Base-by-base conservation (phyloP, 2,797 vertebrate species). In the Typhlichthys eigenmanni region DNA sequence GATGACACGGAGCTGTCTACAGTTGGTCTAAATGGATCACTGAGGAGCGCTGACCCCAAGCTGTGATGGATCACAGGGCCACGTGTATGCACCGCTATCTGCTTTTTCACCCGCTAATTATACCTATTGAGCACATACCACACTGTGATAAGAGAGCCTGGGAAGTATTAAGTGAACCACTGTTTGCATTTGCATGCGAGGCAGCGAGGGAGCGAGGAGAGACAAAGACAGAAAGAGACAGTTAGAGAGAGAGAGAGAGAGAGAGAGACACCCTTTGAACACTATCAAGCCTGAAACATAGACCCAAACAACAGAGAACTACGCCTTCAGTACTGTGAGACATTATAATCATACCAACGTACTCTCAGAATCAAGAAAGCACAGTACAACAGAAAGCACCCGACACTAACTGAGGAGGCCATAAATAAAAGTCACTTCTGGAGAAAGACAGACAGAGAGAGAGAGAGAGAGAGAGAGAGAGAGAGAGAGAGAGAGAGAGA, bases 51-150 rank as follows among this genome's bases (percentile, higher is more conserved):
- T 55, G 51, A 72, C 74, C 69, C 66, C 75, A 73, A 6, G 46
- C 62, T 57, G 72, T 48, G 73, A 70, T 75, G 62, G 77, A 78
- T 82, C 68, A 64, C 68, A 61, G 55, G 47, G 62, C 71, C 61
- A 55, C 32, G 57, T 62, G 8, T 75, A 55, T 48, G 13, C 68
- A 14, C 9, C 2, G 24, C 55, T 66, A 61, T 76, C 69, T 12
- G 67, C 50, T 51, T 64, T 58, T 63, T 78, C 53, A 53, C 47
- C 69, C 56, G 13, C 58, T 84, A 78, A 81, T 86, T 80, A 79
- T 69, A 38, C 65, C 60, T 63, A 63, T 58, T 69, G 52, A 32
- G 66, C 60, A 62, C 51, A 52, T 51, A 48, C 52, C 34, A 16
- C 32, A 53, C 48, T 34, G 16, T 61, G 58, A 64, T 55, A 19